Evolutionary conservation across 2,113 vertebrate genomes (phyloP), one percentile per base, ranked within the genome.

Genomic region (Chaetops frenatus): DNA sequence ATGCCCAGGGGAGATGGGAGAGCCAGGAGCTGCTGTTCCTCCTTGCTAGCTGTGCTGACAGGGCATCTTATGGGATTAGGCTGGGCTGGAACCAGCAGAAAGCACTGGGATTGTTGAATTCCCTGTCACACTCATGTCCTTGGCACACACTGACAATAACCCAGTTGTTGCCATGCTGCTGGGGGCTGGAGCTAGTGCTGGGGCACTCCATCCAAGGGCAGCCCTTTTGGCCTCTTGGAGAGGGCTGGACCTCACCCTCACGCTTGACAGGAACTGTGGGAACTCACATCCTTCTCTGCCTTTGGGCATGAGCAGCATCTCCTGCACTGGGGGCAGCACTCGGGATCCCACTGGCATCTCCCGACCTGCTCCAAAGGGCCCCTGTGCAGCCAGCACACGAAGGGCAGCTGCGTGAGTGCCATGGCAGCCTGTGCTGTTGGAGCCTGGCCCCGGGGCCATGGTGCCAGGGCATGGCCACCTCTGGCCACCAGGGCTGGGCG

Each of bases 371-470:
- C 69, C 20, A 1, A 2, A 45, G 60, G 5, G 42, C 9, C 12
- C 38, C 1, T 5, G 53, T 62, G 44, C 20, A 5, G 3, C 6
- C 5, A 15, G 67, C 35, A 36, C 19, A 12, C 11, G 11, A 36
- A 12, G 42, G 24, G 57, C 1, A 9, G 69, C 58, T 11, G 21
- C 0, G 4, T 21, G 27, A 29, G 3, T 3, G 15, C 22, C 15
- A 18, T 1, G 8, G 44, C 48, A 77, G 20, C 70, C 50, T 2
- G 50, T 22, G 65, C 40, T n/a, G 80, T 1, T 4, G 61, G 24
- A 62, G 15, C 18, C 29, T 2, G 8, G 42, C 38, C 24, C 24
- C 2, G 3, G 50, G 40, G 24, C 81, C 0, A 0, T 0, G 11
- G 48, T 42, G 76, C 86, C 71, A 21, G 44, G 69, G 20, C 50